A percentile compares a stretch with the other conserved stretches of the same genome.
Conservation (phyloP, 2,113 vertebrate species). For the Tichodroma muraria region DNA sequence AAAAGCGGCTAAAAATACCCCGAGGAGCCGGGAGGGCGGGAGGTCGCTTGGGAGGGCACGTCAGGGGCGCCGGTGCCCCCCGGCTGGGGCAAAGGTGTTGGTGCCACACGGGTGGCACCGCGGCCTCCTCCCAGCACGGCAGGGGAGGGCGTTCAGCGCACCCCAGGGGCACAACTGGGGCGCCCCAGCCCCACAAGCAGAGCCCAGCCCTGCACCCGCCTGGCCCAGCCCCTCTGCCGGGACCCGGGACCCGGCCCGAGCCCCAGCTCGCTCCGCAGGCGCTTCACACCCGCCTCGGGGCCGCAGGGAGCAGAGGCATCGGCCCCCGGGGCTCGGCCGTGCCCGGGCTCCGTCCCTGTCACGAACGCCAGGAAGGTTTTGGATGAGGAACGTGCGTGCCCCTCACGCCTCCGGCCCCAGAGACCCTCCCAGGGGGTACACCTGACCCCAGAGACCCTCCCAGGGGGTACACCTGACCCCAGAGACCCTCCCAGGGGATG, state of each 20-base stretch:
- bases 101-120: accelerated
- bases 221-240: neutral
- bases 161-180: neutral
- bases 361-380: too few species aligned
- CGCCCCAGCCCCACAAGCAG: accelerated
- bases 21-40: neutral
- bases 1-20: neutral
- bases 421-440: neutral
- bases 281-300: accelerated
- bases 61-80: neutral
- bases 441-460: neutral
- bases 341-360: too few species aligned
- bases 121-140: neutral
- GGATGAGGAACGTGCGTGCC: accelerated
- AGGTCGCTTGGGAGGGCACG: accelerated
- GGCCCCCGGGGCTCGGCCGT: accelerated
- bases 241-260: accelerated
- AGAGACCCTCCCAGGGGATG: neutral
- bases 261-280: too few species aligned
- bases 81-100: accelerated
- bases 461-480: neutral
- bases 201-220: neutral
- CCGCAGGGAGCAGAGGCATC: accelerated
- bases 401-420: neutral
- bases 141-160: accelerated